A percentile compares a stretch with the other conserved stretches of the same genome.
Evolutionary conservation across 1,140 invertebrate species (phyloP).

Genomic region (Tetramorium parvispinum): DNA sequence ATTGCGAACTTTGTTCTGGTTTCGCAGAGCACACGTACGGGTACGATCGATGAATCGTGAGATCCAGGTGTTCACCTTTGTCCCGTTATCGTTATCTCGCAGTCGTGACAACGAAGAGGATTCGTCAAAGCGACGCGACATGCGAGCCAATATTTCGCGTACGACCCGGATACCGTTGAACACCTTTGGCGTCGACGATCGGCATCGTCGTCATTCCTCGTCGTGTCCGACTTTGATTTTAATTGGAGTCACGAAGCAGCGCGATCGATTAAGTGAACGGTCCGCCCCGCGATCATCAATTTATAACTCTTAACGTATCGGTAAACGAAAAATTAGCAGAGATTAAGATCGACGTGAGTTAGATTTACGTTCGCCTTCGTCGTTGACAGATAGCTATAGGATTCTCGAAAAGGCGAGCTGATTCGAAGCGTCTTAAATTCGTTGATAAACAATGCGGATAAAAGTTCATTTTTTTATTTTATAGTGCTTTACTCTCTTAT

Average conservation of each 20-base stretch:
- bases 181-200: not conserved
- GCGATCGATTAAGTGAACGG: not conserved
- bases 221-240: not conserved
- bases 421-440: not conserved
- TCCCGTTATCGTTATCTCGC: conserved; percentile 49
- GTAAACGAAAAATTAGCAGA: not conserved
- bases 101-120: conserved; percentile 9
- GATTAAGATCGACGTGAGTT: not conserved
- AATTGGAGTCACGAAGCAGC: not conserved
- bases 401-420: not conserved
- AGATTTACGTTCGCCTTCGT: not conserved
- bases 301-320: not conserved
- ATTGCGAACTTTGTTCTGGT: conserved; percentile 7
- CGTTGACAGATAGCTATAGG: not conserved
- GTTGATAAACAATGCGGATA: not conserved
- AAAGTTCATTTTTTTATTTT: not conserved
- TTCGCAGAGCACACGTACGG: not conserved
- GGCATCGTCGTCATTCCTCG: not conserved
- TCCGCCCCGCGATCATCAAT: not conserved
- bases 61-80: conserved; percentile 25
- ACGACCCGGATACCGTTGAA: conserved; percentile 6
- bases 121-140: not conserved
- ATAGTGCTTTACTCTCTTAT: not conserved
- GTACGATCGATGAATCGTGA: conserved; percentile 31
- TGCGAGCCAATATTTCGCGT: conserved; percentile 11